Conservation (phyloP, 2,888 invertebrate genomes). For the Leptopilina syphax region DNA sequence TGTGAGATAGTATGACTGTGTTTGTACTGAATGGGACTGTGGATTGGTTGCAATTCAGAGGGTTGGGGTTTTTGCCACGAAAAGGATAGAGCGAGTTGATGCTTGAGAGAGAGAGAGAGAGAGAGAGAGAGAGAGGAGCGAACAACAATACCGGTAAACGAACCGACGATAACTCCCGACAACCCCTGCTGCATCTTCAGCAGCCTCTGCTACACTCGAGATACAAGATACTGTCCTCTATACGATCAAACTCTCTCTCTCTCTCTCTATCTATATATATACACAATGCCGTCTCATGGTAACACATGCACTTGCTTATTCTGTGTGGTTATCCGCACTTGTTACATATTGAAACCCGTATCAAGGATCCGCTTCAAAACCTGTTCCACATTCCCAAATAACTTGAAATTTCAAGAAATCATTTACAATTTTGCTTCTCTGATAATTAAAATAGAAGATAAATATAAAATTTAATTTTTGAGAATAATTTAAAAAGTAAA, state of each 20-base stretch:
- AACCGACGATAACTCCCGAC: constrained; percentile 68
- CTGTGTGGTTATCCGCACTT: constrained; percentile 32
- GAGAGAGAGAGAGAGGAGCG: constrained; percentile 51
- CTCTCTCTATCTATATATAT: no score
- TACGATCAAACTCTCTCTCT: constrained; percentile 45
- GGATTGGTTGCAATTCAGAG: constrained; percentile 30
- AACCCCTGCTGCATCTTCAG: constrained; percentile 61
- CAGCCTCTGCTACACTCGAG: constrained; percentile 62
- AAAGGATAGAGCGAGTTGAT: constrained; percentile 41
- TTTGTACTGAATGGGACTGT: constrained; percentile 7
- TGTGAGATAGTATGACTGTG: constrained; percentile 4
- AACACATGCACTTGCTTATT: constrained; percentile 35
- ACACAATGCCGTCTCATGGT: constrained; percentile 47
- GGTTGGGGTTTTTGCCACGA: constrained; percentile 47
- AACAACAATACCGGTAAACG: constrained; percentile 73
- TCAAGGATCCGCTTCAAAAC: background rate
- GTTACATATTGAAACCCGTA: constrained; percentile 9
- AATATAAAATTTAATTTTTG: no score
- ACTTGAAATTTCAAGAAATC: background rate
- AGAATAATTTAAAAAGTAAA: no score
- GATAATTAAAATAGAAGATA: background rate
- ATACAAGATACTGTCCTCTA: constrained; percentile 63
- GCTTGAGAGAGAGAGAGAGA: constrained; percentile 43
- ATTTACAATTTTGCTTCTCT: background rate
- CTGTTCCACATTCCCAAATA: background rate